These are phyloP conservation scores for Lepidotrigona ventralis DNA, from an alignment of 1,140 invertebrate genomes.

Conservation along the genomic window DNA sequence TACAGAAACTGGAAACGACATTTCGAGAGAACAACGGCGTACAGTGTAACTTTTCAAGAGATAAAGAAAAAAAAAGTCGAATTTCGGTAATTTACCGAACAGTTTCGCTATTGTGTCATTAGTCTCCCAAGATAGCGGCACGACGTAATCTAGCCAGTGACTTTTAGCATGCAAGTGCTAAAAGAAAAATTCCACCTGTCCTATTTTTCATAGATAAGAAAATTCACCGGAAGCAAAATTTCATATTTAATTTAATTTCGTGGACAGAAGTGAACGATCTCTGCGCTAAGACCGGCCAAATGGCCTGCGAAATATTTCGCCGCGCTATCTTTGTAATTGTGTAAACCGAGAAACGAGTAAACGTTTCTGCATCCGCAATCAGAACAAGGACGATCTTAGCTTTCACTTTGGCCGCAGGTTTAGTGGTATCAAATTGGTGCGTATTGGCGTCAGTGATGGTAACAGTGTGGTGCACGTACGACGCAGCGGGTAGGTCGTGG, in stretches of 20 bases:
- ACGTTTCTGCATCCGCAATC: not conserved
- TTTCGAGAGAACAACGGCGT: not conserved
- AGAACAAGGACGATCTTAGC: conserved; percentile 1
- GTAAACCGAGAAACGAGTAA: not conserved
- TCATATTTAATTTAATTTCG: not conserved
- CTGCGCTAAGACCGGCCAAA: not conserved
- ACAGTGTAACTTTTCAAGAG: not conserved
- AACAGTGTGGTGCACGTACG: conserved; percentile 93
- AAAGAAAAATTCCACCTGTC: not conserved
- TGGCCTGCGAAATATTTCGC: not conserved
- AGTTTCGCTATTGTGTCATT: not conserved
- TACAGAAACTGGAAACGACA: not conserved
- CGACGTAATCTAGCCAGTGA: not conserved
- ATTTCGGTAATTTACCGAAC: not conserved
- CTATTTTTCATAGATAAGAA: too few relatives aligned
- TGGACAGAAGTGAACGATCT: not conserved
- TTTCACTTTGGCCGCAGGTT: conserved; percentile 80
- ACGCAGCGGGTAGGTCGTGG: conserved; percentile 93
- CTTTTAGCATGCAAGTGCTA: not conserved
- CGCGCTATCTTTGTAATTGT: not conserved
- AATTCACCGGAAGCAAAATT: not conserved
- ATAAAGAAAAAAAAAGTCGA: not conserved
- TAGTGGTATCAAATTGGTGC: conserved; percentile 90
- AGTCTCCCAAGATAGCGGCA: not conserved
- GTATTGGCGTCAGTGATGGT: conserved; percentile 87